Evolutionary conservation across 2,888 invertebrate species (phyloP), one percentile per base, ranked within the genome.

Genomic region (Amorpha juglandis): DNA sequence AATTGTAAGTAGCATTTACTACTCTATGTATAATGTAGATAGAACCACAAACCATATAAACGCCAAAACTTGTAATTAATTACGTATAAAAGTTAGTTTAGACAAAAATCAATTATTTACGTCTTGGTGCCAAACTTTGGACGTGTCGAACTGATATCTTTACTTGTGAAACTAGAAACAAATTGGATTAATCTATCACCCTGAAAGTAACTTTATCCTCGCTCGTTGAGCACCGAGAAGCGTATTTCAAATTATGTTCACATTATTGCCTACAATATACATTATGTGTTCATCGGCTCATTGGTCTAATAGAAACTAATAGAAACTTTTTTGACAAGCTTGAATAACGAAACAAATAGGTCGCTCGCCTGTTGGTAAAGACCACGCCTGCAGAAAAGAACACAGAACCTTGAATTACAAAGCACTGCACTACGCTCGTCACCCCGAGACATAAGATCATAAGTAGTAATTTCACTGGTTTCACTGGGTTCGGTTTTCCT

Each of bases 31-130:
- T n/a, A n/a, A n/a, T n/a, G 42, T 9, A 6, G 7, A 35, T 7
- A 35, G 35, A 35, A 14, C n/a, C n/a, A n/a, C n/a, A 47, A 47
- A 7, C 14, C 47, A 9, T 14, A 2, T 12, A 7, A 53, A 33
- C 14, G 0, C 6, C 8, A 33, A 12, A 12, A 33, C 27, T n/a
- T 14, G 12, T 53, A 53, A 53, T 45, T 11, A 45, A 45, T 19
- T 19, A 42, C 21, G 6, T 42, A 42, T 42, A 12, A 58, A 42
- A 19, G 19, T 19, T 11, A 52, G 21, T 16, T 58, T 16, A 58
- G 55, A 58, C 38, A 19, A 78, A 74, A 76, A 79, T 77, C 58
- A 58, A 58, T 74, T 75, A 62, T 68, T 72, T 76, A 75, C 74
- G 67, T 69, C 71, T 74, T 70, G 65, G 63, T 53, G 47, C 64